Base-by-base conservation (phyloP, 2,113 vertebrate species). In the Pelecanoides urinatrix region DNA sequence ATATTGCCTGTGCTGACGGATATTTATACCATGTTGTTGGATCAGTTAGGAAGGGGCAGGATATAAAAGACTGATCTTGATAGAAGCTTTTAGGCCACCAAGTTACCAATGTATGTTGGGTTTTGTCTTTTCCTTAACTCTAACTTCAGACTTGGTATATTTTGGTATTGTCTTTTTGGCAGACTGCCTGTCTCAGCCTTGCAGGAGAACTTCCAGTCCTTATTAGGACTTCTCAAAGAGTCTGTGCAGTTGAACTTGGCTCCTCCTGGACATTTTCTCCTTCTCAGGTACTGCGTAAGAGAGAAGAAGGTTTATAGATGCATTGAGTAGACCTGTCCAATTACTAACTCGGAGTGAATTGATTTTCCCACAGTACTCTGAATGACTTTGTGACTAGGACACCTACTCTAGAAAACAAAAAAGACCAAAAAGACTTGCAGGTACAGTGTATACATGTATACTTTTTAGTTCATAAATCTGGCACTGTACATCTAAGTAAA, bases 351-450 rank as follows among this genome's bases (percentile, higher is more conserved):
- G 3, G 38, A 47, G 23, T 84, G 53, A 90, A 40, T 50, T 93
- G 66, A 80, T 96, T 85, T 88, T 92, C 36, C 96, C 75, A 79
- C 98, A 99, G 99, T 91, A 99, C 98, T 94, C 98, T 99, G 53
- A 99, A 99, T 85, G 99, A 99, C 96, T 98, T 99, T 91, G 99
- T 99, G 53, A 99, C 98, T 6, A 97, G 99, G 90, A 99, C 99
- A 9, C 99, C 99, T 68, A 99, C 97, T 92, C 97, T 99, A 94
- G 99, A 99, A 79, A 99, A 97, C 96, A 99, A 99, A 97, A 99
- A 99, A 95, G 99, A 99, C 94, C 98, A 99, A 26, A 99, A 96
- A 96, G 99, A 99, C 87, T 95, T 99, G 65, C 99, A 99, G 99
- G 99, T 99, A 97, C 50, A 47, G 47, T 11, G 17, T 53, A n/a